A percentile compares a stretch with the other conserved stretches of the same genome.
Conservation (phyloP, 2,113 vertebrate species). For the Bubalus kerabau region DNA sequence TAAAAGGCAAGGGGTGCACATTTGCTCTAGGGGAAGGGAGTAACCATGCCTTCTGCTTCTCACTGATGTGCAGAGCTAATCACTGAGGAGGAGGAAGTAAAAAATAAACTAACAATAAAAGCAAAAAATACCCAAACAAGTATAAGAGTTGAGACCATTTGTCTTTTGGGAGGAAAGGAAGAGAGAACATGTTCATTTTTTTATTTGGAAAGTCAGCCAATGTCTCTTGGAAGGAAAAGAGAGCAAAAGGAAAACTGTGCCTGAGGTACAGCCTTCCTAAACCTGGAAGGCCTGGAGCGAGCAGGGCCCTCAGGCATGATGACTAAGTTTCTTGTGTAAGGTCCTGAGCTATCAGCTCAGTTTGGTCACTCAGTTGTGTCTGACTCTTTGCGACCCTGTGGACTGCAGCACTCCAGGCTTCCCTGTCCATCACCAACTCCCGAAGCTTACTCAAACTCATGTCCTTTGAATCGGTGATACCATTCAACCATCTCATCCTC, state of each 20-base stretch:
- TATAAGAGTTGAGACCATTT: neutral
- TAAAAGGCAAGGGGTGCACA: neutral
- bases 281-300: neutral
- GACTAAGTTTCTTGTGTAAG: neutral
- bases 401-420: neutral
- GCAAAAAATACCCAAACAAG: neutral
- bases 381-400: rapidly evolving
- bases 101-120: neutral
- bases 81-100: neutral
- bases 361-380: neutral
- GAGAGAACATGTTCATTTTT: neutral
- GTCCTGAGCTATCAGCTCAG: neutral
- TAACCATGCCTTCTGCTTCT: neutral
- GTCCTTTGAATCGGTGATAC: neutral
- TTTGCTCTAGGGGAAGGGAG: neutral
- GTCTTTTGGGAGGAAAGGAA: neutral
- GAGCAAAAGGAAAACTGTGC: neutral
- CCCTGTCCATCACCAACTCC: neutral
- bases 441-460: neutral
- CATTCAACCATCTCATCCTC: neutral
- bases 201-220: neutral
- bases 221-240: neutral
- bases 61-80: neutral
- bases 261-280: neutral
- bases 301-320: neutral